Conservation (phyloP, 2,797 vertebrate species). For the Rhynchotus rufescens region DNA sequence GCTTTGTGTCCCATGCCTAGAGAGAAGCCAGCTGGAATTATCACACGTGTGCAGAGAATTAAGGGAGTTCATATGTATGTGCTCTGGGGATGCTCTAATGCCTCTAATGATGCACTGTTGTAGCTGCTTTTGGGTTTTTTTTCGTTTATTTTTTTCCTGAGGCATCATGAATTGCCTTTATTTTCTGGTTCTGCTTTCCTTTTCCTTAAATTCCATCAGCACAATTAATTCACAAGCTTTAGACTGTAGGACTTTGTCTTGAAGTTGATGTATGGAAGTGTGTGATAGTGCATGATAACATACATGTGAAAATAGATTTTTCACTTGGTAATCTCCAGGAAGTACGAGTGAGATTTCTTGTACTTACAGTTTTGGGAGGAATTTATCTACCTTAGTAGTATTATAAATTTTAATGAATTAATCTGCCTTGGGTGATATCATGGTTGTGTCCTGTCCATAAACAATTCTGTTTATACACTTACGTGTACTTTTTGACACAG, state of each 20-base stretch:
- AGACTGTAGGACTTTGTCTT: not conserved
- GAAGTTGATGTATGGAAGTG: rapidly evolving
- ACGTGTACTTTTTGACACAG: not conserved
- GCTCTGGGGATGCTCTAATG: not conserved
- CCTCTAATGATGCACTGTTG: not conserved
- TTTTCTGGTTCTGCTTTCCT: not conserved
- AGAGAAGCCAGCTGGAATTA: not conserved
- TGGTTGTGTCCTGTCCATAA: not conserved
- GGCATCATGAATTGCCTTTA: not conserved
- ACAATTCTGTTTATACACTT: not conserved
- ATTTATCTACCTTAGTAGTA: not conserved
- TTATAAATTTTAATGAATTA: too few relatives aligned
- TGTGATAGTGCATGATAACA: not conserved
- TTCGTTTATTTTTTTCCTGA: not conserved
- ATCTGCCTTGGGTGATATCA: not conserved
- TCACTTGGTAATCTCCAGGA: not conserved
- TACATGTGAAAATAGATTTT: not conserved
- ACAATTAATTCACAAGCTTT: not conserved
- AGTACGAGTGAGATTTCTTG: not conserved
- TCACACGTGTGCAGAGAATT: not conserved
- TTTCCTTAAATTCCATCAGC: not conserved
- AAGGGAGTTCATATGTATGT: rapidly evolving
- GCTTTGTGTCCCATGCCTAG: not conserved
- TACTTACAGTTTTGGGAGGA: not conserved
- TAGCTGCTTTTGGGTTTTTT: not conserved